Base-by-base conservation (phyloP, 2,113 vertebrate species). In the Diphyllodes magnificus region DNA sequence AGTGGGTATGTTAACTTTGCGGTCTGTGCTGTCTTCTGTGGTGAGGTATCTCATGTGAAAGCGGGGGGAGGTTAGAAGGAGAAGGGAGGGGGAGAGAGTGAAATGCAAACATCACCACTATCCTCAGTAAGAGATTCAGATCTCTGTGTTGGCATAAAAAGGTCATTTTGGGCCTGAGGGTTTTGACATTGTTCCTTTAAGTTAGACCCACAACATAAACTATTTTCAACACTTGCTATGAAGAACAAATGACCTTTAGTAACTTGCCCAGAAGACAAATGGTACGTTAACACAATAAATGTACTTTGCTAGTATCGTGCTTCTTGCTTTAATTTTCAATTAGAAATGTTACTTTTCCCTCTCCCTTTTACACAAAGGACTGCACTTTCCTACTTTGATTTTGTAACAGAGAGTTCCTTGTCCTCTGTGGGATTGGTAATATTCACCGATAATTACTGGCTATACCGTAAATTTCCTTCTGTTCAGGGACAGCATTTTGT, bases 161-260 rank as follows among this genome's bases (percentile, higher is more conserved):
- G 98, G 98, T 98, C 98, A 96, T 92, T 95, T 77, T 81, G 83
- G 94, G 96, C 98, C 96, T 42, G 44, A 94, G 97, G 98, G 97
- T 85, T 97, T 97, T 97, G 97, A 98, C 97, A 97, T 97, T 98
- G 97, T 97, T 98, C 98, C 97, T 98, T 98, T 98, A 98, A 98
- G 97, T 98, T 97, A 98, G 97, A 97, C 94, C 97, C 95, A 97
- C 95, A 97, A 96, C 93, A 93, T 97, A 98, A 98, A 98, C 98
- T 98, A 97, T 98, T 98, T 98, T 98, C 97, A 98, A 97, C 98
- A 98, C 98, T 98, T 98, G 98, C 97, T 98, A 97, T 86, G 92
- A 97, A 98, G 97, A 97, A 96, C 96, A 97, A 97, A 97, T 98
- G 98, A 98, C 98, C 98, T 98, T 98, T 98, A 97, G 94, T 98